Conservation (phyloP, 2,888 invertebrate species). For the Synergus umbraculus region DNA sequence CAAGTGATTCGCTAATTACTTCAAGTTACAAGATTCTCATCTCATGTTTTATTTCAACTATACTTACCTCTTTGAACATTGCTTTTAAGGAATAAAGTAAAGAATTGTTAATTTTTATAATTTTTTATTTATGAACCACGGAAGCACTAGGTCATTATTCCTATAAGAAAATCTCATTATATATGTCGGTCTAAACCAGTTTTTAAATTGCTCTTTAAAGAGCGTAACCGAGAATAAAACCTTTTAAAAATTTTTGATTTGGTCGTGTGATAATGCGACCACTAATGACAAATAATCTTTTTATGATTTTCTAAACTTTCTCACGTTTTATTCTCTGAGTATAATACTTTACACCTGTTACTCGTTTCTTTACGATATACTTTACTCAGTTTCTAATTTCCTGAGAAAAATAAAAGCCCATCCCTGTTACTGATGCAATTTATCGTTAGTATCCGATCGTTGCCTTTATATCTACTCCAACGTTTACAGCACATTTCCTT, state of each 20-base stretch:
- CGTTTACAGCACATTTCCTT: slow-evolving; percentile 18
- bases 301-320: slow-evolving; percentile 31
- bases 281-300: slow-evolving; percentile 18
- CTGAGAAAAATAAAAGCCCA: slow-evolving; percentile 22
- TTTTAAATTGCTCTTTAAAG: neutral
- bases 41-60: neutral
- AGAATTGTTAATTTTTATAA: too few species aligned
- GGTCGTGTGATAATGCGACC: neutral
- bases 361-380: too few species aligned
- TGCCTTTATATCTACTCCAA: neutral
- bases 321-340: neutral
- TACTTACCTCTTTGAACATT: too few species aligned
- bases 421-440: slow-evolving; percentile 37
- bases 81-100: too few species aligned
- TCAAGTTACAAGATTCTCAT: neutral
- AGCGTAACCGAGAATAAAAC: neutral
- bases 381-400: slow-evolving; percentile 2
- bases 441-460: slow-evolving; percentile 26
- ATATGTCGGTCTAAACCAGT: neutral
- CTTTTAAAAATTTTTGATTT: neutral
- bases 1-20: slow-evolving; percentile 33
- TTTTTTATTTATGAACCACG: neutral
- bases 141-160: neutral
- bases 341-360: neutral
- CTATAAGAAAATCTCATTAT: neutral